These are phyloP conservation scores for Phengaris alcon DNA, from an alignment of 2,888 invertebrate genomes.

Conservation along the genomic window DNA sequence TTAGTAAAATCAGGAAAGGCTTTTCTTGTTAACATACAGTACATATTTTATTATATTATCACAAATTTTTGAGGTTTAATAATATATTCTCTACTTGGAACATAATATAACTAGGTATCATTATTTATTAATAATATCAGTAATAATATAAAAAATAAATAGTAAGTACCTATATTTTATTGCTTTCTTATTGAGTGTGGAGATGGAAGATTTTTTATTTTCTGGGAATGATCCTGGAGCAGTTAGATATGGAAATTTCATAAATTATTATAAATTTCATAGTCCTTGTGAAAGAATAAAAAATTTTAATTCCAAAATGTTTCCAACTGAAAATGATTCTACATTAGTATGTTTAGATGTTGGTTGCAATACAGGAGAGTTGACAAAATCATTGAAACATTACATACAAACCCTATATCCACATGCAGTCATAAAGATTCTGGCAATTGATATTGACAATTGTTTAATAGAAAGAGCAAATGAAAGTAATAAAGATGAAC, in stretches of 20 bases:
- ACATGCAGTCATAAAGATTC: constrained; percentile 59
- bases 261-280: constrained; percentile 92
- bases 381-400: constrained; percentile 80
- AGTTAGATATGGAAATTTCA: constrained; percentile 89
- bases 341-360: constrained; percentile 81
- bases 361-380: constrained; percentile 89
- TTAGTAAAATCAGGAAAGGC: too few species aligned
- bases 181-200: neutral
- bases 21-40: too few species aligned
- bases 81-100: too few species aligned
- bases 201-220: constrained; percentile 47
- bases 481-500: constrained; percentile 63
- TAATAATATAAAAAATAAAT: neutral
- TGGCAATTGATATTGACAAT: constrained; percentile 89
- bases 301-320: constrained; percentile 73
- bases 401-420: constrained; percentile 69
- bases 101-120: too few species aligned
- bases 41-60: too few species aligned
- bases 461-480: constrained; percentile 83
- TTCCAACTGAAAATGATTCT: constrained; percentile 46
- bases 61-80: too few species aligned
- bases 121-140: too few species aligned
- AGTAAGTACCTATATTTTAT: neutral
- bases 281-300: constrained; percentile 83
- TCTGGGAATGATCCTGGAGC: constrained; percentile 85